Evolutionary conservation across 1,140 invertebrate genomes (phyloP).

Genomic region (Meteorus sp.): DNA sequence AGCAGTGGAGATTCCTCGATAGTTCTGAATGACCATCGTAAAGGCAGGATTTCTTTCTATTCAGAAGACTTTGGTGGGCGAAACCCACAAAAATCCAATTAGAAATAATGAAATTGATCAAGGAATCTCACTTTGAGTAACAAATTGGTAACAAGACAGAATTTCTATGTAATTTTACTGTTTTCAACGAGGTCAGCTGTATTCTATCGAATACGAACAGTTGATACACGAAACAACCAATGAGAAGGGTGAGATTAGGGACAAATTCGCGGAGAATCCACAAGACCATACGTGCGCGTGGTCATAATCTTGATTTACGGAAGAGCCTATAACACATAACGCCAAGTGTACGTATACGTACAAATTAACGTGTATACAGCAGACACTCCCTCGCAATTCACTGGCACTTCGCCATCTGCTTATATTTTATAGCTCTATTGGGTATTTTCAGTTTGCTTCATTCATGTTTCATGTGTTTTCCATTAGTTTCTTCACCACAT

Average conservation of each 20-base stretch:
- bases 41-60: too few relatives aligned
- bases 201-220: background rate
- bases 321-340: constrained; percentile 20
- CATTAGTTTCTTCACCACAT: too few relatives aligned
- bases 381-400: background rate
- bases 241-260: background rate
- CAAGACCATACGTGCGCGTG: background rate
- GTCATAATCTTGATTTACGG: constrained; percentile 23
- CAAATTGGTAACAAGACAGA: too few relatives aligned
- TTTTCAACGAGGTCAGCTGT: background rate
- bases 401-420: constrained; percentile 17
- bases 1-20: too few relatives aligned
- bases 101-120: too few relatives aligned
- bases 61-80: too few relatives aligned
- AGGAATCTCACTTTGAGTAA: background rate
- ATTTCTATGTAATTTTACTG: too few relatives aligned
- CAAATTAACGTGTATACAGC: too few relatives aligned
- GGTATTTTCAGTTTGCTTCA: constrained; percentile 21
- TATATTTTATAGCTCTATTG: constrained; percentile 23
- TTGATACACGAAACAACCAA: background rate
- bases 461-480: constrained; percentile 4
- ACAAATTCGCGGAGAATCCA: constrained; percentile 4
- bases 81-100: too few relatives aligned
- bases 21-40: too few relatives aligned
- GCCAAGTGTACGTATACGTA: constrained; percentile 14